These are phyloP conservation scores for Antrozous pallidus DNA, from an alignment of 2,797 vertebrate species.

Conservation along the genomic window DNA sequence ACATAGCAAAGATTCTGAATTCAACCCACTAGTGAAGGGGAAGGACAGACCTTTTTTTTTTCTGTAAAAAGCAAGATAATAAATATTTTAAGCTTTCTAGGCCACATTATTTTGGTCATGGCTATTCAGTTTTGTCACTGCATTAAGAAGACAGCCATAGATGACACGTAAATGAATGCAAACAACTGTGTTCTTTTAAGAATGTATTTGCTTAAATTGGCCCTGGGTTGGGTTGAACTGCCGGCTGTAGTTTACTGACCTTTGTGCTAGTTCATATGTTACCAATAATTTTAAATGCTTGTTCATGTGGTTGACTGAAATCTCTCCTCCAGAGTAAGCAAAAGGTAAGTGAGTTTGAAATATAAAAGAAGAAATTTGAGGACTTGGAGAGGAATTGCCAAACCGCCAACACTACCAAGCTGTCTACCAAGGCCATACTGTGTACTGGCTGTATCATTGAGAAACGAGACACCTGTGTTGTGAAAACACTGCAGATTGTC, in stretches of 20 bases:
- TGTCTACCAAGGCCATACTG: neutral
- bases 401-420: neutral
- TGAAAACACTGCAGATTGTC: neutral
- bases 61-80: neutral
- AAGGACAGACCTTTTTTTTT: neutral
- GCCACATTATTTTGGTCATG: neutral
- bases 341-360: neutral
- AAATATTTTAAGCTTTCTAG: neutral
- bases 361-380: neutral
- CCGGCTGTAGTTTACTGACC: fast-evolving
- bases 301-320: neutral
- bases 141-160: neutral
- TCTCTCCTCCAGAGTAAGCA: neutral
- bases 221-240: neutral
- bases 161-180: neutral
- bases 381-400: neutral
- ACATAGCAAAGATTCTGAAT: neutral
- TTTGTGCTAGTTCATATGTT: neutral
- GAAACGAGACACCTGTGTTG: fast-evolving
- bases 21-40: neutral
- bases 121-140: neutral
- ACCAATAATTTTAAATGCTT: neutral
- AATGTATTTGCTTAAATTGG: neutral
- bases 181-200: neutral
- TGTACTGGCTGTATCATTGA: neutral